Evolutionary conservation across 2,888 invertebrate genomes (phyloP), one percentile per base, ranked within the genome.

Genomic region (Caenorhabditis japonica): DNA sequence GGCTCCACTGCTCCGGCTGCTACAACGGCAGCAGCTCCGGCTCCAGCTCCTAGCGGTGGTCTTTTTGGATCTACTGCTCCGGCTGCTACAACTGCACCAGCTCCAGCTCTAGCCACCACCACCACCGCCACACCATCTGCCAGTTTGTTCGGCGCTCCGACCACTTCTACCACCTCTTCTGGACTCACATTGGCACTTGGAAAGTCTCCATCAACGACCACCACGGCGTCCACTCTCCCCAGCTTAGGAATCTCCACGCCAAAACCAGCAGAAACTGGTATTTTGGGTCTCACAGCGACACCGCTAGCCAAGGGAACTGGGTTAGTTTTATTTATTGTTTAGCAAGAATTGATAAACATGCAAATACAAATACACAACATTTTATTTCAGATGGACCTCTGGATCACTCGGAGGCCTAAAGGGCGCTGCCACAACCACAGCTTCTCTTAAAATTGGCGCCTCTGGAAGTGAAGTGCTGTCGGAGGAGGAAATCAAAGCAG

Each of bases 401-500:
- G 46, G 46, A 4, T 19, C 60, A n/a, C 43, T 72, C 25, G 71
- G 73, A 1, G 72, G 72, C 15, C 17, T 66, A 25, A 66, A 59
- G 33, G 58, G 66, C 36, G 56, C 62, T 2, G 44, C 43, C 3
- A 13, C 59, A 7, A 61, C 66, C 8, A 41, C 43, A 15, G 13
- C 55, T 3, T 39, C 17, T 15, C 41, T 73, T 25, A 73, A 73
- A 60, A 58, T 74, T n/a, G 73, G 68, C 44, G 51, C 68, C 4
- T 58, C 62, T 53, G 75, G 69, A 60, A 64, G 55, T 25, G 75
- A 70, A 5, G 49, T 43, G 4, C 58, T 70, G 7, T 69, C 75
- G 4, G 75, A 75, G 27, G 69, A 69, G 44, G 75, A 75, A 25
- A 75, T 75, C 39, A 62, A 60, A 38, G 75, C 75, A 10, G 75